Conservation (phyloP, 2,797 vertebrate species). For the Alauda arvensis region DNA sequence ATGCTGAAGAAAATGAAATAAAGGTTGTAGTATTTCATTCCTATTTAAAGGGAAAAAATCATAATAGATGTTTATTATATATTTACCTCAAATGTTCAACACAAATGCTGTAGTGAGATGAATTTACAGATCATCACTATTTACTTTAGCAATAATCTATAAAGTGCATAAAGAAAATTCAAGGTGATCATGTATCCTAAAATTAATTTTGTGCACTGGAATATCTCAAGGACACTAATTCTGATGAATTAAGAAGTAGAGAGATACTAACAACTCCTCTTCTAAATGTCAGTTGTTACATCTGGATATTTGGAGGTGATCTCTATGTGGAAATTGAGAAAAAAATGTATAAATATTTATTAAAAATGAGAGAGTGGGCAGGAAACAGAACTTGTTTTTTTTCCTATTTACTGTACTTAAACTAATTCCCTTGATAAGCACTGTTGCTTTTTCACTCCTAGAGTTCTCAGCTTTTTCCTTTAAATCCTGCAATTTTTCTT, state of each 20-base stretch:
- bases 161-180: background rate
- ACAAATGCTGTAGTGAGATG: background rate
- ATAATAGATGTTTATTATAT: background rate
- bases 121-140: background rate
- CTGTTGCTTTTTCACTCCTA: background rate
- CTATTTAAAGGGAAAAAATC: background rate
- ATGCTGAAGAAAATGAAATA: slow-evolving; percentile 5
- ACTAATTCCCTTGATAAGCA: background rate
- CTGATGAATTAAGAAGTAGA: background rate
- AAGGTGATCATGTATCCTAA: background rate
- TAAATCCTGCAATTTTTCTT: background rate
- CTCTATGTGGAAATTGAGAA: background rate
- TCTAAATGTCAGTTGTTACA: background rate
- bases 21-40: background rate
- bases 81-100: background rate
- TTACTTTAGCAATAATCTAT: background rate
- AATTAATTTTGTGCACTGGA: background rate
- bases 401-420: background rate
- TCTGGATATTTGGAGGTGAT: background rate
- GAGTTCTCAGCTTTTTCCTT: background rate
- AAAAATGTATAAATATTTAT: background rate
- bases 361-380: background rate
- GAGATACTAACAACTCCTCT: background rate
- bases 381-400: background rate
- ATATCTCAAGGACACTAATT: background rate